These are phyloP conservation scores for Leptopilina syphax DNA, from an alignment of 2,888 invertebrate species.

Conservation along the genomic window DNA sequence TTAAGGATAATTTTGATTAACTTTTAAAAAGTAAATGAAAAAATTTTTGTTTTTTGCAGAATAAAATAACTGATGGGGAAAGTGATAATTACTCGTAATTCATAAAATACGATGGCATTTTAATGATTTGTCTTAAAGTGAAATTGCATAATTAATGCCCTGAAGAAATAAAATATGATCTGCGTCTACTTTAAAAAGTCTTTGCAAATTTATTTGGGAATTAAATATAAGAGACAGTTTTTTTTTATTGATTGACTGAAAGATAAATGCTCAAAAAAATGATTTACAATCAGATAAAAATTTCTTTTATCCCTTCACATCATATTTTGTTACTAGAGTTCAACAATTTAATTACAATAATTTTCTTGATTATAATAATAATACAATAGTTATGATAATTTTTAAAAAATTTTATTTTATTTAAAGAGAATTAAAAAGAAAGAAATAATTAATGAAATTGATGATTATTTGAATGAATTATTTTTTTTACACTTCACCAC, in stretches of 20 bases:
- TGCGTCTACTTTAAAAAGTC: not conserved
- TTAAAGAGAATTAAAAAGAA: too few species aligned
- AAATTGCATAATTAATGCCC: slow-evolving; percentile 22
- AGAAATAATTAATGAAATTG: too few species aligned
- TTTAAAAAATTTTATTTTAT: too few species aligned
- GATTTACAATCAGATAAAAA: not conserved
- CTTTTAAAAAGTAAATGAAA: not conserved
- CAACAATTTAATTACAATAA: too few species aligned
- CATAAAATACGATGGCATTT: not conserved
- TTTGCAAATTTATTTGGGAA: not conserved
- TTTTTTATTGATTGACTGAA: not conserved
- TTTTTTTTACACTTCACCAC: too few species aligned
- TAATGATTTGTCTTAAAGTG: not conserved
- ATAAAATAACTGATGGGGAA: not conserved
- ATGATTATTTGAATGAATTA: too few species aligned
- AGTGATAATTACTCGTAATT: slow-evolving; percentile 21
- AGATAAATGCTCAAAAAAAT: not conserved
- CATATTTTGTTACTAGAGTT: too few species aligned
- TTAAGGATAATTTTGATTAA: not conserved
- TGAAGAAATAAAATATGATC: slow-evolving; percentile 3
- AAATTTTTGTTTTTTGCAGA: not conserved
- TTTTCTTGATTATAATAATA: too few species aligned
- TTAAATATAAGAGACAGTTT: slow-evolving; percentile 9
- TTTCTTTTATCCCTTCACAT: not conserved
- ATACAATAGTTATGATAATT: too few species aligned